Percentiles rank a stretch among this genome's conserved stretches.
phyloP scores from a whole-genome alignment of 30 jellyfish, hydroid and myxozoan genomes.

The Chrysaora quinquecirrha region DNA sequence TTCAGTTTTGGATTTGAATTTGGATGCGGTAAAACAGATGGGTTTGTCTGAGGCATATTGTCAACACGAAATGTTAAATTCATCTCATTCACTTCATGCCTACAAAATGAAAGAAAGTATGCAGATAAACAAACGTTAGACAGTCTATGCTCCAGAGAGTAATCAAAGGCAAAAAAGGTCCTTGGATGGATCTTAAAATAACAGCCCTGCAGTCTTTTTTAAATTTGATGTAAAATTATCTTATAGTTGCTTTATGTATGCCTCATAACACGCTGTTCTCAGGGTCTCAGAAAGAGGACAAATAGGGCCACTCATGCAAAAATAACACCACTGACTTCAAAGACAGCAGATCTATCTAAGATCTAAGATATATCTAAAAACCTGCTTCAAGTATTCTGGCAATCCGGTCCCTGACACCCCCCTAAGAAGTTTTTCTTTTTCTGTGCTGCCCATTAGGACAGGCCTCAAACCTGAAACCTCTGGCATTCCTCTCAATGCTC shows the following conservation, averaged over 20 bases:
- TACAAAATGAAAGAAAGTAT: background rate
- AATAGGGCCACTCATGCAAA: no score
- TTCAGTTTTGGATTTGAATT: constrained; percentile 26
- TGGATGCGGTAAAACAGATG: constrained; percentile 36
- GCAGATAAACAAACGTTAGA: background rate
- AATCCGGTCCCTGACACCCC: no score
- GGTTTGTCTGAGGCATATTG: background rate
- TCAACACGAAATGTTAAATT: constrained; percentile 59
- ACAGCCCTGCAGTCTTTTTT: background rate
- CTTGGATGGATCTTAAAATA: background rate
- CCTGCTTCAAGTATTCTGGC: no score
- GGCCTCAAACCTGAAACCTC: no score
- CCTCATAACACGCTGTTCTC: no score
- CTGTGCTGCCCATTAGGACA: no score
- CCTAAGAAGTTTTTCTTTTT: no score
- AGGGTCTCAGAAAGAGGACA: no score
- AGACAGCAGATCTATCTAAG: no score
- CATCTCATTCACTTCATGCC: constrained; percentile 62
- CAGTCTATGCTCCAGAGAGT: background rate
- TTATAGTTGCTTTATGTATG: background rate
- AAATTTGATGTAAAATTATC: background rate
- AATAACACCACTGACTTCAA: no score
- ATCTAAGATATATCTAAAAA: no score
- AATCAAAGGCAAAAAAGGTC: background rate
- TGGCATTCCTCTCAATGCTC: no score